Conservation (phyloP, 1,140 invertebrate genomes). For the Agrilus planipennis region DNA sequence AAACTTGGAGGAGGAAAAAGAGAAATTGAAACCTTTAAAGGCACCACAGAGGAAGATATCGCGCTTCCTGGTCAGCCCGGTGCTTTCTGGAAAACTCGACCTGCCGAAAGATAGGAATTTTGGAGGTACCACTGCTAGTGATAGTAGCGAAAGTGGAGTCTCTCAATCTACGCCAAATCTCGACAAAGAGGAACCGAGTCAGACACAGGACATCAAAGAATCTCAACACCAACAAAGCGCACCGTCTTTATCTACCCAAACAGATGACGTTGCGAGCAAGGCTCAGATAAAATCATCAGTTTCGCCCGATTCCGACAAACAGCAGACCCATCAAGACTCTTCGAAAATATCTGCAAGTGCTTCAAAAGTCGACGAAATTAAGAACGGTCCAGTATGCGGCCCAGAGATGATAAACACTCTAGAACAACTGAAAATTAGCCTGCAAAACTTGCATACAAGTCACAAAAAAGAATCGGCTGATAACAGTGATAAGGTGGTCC, state of each 20-base stretch:
- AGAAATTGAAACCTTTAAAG: constrained; percentile 15
- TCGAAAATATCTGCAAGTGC: constrained; percentile 2
- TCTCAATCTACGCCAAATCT: not conserved
- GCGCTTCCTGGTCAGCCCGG: constrained; percentile 66
- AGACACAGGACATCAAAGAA: not conserved
- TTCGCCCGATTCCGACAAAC: too few relatives aligned
- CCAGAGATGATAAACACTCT: constrained; percentile 38
- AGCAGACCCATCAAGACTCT: too few relatives aligned
- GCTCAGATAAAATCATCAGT: too few relatives aligned
- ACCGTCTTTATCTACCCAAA: too few relatives aligned
- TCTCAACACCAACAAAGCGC: not conserved
- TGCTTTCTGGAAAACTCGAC: constrained; percentile 41
- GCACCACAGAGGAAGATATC: constrained; percentile 57
- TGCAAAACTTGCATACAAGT: constrained; percentile 42
- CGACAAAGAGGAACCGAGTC: not conserved
- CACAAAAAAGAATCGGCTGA: constrained; percentile 25
- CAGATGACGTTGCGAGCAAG: not conserved
- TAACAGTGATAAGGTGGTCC: constrained; percentile 10
- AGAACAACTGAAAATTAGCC: constrained; percentile 41
- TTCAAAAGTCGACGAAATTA: constrained; percentile 7
- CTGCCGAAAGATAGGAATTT: constrained; percentile 29
- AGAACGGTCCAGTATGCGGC: constrained; percentile 22
- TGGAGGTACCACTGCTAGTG: constrained; percentile 5
- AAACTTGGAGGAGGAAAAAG: not conserved
- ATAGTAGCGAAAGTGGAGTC: not conserved